Evolutionary conservation across 2,888 invertebrate genomes (phyloP).

Genomic region (Trichacis sp.): DNA sequence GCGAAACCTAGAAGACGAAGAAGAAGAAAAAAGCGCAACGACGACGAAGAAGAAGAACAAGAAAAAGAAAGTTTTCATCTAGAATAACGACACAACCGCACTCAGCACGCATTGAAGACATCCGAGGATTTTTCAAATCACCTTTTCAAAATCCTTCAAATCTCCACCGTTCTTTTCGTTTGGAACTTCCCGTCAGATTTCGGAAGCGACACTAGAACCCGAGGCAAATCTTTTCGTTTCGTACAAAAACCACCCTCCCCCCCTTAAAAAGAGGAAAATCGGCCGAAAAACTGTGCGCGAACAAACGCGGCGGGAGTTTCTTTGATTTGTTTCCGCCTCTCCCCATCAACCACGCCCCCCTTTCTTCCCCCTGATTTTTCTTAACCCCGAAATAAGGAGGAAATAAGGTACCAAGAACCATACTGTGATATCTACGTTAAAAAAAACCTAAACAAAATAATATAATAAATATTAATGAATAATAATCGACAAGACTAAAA

Average conservation of each 20-base stretch:
- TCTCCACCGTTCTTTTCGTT: constrained; percentile 46
- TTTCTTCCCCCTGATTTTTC: constrained; percentile 41
- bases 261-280: constrained; percentile 36
- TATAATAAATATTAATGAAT: constrained; percentile 27
- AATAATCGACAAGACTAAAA: constrained; percentile 68
- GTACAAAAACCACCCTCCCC: background rate
- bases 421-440: constrained; percentile 75
- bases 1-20: constrained; percentile 31
- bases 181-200: constrained; percentile 40
- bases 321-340: constrained; percentile 21
- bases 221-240: background rate
- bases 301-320: constrained; percentile 19
- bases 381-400: constrained; percentile 44
- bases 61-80: constrained; percentile 56
- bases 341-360: constrained; percentile 46
- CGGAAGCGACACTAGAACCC: constrained; percentile 53
- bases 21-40: constrained; percentile 36
- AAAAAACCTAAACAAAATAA: constrained; percentile 61
- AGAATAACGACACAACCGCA: constrained; percentile 75
- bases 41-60: constrained; percentile 43
- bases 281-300: constrained; percentile 35
- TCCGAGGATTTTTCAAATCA: constrained; percentile 83
- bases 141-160: constrained; percentile 60
- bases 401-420: constrained; percentile 72
- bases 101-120: constrained; percentile 92